Base-by-base conservation (phyloP, 2,113 vertebrate genomes). In the Elephantulus edwardii region DNA sequence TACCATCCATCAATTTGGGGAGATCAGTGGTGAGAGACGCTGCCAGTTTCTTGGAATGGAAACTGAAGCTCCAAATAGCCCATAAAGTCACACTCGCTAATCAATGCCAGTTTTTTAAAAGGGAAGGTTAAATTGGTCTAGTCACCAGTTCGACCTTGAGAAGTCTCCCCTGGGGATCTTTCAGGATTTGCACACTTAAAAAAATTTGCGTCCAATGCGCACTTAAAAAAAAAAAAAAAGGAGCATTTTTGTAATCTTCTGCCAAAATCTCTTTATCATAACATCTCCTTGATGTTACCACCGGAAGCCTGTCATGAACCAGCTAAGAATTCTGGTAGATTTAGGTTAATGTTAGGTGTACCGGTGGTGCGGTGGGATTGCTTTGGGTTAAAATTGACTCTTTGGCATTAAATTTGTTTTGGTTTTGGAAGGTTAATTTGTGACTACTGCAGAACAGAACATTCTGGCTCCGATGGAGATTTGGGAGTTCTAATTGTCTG, bases 21-120 rank as follows among this genome's bases (percentile, higher is more conserved):
- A 96, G 95, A 97, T 96, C 95, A 92, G 94, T 97, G 96, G 93
- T 97, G 94, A 95, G 94, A 95, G 92, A 96, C 13, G 93, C 92
- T 96, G 94, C 96, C 96, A 94, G 60, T 78, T 95, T 88, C 93
- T 97, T 96, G 96, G 91, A 96, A 92, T 68, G 86, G 86, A 81
- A 96, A 64, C 71, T 58, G 93, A 89, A 87, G 71, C 91, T 75
- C 89, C 79, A 87, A 93, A 6, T 79, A 96, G 80, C 10, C 10
- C 48, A 38, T 72, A 95, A 58, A 75, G 52, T 81, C 91, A 82
- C 52, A 92, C 46, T 71, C 1, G 8, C 88, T 94, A 77, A 74
- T 93, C 94, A 92, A 94, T 92, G 95, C 94, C 95, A 95, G 95
- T 95, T 48, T 89, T 95, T 82, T 82, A 26, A 79, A n/a, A 95